Percentiles rank a stretch among this genome's conserved stretches.
phyloP scores from a whole-genome alignment of 2,797 vertebrate genomes.

The Poecile montanus region DNA sequence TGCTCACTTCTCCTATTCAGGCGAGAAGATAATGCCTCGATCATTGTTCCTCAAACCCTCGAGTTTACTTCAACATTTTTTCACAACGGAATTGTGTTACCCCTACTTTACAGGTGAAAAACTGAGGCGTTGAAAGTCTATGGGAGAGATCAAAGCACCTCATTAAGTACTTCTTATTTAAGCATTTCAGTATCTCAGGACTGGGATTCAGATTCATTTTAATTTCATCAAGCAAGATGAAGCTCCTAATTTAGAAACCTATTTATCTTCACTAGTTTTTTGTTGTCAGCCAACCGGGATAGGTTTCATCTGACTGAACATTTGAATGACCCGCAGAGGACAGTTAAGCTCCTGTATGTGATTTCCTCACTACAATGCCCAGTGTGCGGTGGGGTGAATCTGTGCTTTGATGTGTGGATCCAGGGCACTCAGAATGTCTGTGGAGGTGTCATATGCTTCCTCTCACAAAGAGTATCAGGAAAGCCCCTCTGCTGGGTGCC shows the following conservation, averaged over 20 bases:
- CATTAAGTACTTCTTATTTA: slow-evolving; percentile 20
- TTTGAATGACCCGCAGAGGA: background rate
- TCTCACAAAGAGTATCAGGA: background rate
- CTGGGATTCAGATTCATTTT: background rate
- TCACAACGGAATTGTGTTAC: background rate
- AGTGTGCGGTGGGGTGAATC: background rate
- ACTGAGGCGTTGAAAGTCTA: background rate
- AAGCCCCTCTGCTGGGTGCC: background rate
- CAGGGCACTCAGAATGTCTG: background rate
- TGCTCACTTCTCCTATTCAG: background rate
- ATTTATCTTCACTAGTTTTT: slow-evolving; percentile 26
- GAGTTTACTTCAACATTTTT: background rate
- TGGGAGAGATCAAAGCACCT: background rate
- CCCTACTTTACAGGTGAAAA: background rate
- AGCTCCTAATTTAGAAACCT: slow-evolving; percentile 15
- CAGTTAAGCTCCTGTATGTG: background rate
- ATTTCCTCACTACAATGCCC: background rate
- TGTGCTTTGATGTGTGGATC: background rate
- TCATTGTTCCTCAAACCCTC: background rate
- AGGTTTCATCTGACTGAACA: slow-evolving; percentile 23
- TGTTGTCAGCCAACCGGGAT: background rate
- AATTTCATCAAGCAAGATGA: background rate
- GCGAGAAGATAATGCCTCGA: background rate
- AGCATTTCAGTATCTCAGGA: background rate
- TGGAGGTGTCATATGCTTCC: background rate